Percentiles rank a stretch among this genome's conserved stretches.
phyloP scores from a whole-genome alignment of 2,888 invertebrate species.

The Dryococelus australis region DNA sequence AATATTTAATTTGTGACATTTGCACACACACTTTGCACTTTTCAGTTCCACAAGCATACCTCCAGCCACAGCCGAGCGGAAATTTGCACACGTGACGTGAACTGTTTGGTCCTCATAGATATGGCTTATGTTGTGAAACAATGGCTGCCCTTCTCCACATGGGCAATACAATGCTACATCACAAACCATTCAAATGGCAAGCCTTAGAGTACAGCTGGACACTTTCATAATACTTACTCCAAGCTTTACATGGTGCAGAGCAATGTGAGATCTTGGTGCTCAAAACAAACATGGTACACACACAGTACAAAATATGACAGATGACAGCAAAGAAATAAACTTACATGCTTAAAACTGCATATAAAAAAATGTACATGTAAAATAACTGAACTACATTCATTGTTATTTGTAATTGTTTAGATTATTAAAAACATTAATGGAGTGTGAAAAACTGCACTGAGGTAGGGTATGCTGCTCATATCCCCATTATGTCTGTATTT shows the following conservation, averaged over 20 bases:
- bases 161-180: neutral
- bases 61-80: slow-evolving; percentile 24
- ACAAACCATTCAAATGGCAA: slow-evolving; percentile 16
- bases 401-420: slow-evolving; percentile 7
- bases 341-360: neutral
- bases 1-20: slow-evolving; percentile 36
- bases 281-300: slow-evolving; percentile 16
- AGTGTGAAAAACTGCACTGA: neutral
- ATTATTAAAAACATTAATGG: neutral
- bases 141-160: neutral
- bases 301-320: neutral
- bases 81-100: slow-evolving; percentile 13
- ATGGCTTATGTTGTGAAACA: slow-evolving; percentile 2
- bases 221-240: neutral
- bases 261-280: neutral
- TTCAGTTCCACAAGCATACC: slow-evolving; percentile 24
- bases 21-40: neutral
- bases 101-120: neutral
- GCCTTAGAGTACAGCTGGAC: neutral
- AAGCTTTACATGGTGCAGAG: neutral
- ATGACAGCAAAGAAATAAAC: neutral
- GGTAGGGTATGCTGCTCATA: neutral
- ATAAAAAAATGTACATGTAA: neutral
- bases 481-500: neutral
- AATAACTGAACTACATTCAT: neutral